Percentiles rank a stretch among this genome's conserved stretches.
Conservation (phyloP, 1,140 invertebrate genomes). For the Rhopalosiphum padi region DNA sequence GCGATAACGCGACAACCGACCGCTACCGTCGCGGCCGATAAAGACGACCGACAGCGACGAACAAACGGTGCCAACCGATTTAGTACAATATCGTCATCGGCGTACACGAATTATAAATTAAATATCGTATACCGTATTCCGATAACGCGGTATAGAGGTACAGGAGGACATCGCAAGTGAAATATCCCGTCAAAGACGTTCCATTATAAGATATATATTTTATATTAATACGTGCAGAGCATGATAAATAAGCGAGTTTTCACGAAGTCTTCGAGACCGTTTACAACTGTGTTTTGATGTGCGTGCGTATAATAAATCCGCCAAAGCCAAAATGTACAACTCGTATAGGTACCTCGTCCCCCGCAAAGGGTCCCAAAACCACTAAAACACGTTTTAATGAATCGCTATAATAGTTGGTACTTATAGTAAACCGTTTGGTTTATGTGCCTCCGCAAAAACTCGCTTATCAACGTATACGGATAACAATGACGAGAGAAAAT, state of each 20-base stretch:
- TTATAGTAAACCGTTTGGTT: background rate
- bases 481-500: background rate
- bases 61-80: background rate
- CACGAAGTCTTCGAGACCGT: background rate
- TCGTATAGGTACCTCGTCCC: too few relatives aligned
- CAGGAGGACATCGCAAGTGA: background rate
- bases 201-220: background rate
- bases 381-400: background rate
- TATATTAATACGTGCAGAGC: too few relatives aligned
- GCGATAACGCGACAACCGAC: background rate
- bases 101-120: background rate
- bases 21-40: background rate
- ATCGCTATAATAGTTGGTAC: too few relatives aligned
- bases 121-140: background rate
- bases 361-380: too few relatives aligned
- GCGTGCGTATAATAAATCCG: fast-evolving
- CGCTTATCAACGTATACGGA: background rate
- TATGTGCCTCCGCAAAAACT: background rate
- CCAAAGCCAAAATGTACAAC: background rate
- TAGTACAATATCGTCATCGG: background rate
- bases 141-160: background rate
- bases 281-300: background rate
- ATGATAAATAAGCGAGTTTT: background rate
- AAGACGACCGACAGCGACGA: background rate
- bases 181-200: background rate